A percentile compares a stretch with the other conserved stretches of the same genome.
Conservation (phyloP, 2,113 vertebrate species). For the Ciconia maguari region DNA sequence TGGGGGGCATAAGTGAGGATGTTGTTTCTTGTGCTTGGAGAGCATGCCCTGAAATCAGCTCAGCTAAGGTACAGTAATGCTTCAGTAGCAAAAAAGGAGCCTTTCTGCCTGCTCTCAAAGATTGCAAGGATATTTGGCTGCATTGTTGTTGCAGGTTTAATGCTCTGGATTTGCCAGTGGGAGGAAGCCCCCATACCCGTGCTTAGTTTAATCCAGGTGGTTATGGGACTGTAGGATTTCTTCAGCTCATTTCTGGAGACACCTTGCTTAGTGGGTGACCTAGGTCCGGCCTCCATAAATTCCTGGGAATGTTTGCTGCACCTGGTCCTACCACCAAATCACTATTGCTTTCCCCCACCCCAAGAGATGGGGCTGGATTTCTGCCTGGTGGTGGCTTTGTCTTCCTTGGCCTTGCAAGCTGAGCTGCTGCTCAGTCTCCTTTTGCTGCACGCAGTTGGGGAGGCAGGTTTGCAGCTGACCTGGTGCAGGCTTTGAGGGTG, state of each 20-base stretch:
- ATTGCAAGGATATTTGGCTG: neutral
- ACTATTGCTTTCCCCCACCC: neutral
- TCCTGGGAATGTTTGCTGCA: neutral
- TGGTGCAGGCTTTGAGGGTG: rapidly evolving
- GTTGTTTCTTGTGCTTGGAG: neutral
- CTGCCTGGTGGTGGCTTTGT: neutral
- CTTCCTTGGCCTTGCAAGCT: neutral
- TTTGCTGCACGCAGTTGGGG: rapidly evolving
- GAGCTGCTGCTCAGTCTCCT: neutral
- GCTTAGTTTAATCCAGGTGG: neutral
- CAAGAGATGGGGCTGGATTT: neutral
- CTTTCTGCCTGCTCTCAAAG: neutral
- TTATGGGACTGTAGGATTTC: neutral
- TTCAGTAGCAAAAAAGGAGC: neutral
- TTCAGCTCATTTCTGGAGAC: neutral
- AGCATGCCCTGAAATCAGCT: neutral
- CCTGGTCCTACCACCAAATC: neutral
- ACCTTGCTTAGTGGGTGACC: neutral
- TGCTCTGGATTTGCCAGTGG: neutral
- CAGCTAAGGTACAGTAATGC: neutral
- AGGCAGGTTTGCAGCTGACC: neutral
- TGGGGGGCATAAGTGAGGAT: neutral
- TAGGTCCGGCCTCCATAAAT: neutral
- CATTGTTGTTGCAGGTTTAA: neutral
- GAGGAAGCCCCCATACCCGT: neutral